Conservation (phyloP, 1,140 invertebrate species). For the Gonatopus flavifemur region DNA sequence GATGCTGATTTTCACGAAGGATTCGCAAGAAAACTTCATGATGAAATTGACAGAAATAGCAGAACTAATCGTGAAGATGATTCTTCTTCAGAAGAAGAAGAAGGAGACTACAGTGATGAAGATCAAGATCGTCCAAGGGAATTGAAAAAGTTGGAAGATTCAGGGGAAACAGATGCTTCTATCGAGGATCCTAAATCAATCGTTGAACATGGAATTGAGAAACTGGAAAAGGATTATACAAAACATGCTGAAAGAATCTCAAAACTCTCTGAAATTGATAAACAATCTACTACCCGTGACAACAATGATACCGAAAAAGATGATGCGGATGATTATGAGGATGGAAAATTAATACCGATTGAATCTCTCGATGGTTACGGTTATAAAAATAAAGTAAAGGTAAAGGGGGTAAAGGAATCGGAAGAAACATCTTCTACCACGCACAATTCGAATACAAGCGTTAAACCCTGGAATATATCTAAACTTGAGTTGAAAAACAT, state of each 20-base stretch:
- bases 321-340: conserved; percentile 14
- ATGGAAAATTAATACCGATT: too few relatives aligned
- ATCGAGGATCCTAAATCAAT: conserved; percentile 32
- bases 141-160: background rate
- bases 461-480: too few relatives aligned
- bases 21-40: conserved; percentile 41
- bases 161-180: conserved; percentile 11
- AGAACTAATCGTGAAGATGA: too few relatives aligned
- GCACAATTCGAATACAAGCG: too few relatives aligned
- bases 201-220: conserved; percentile 28
- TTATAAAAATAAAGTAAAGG: too few relatives aligned
- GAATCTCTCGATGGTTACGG: too few relatives aligned
- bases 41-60: conserved; percentile 9
- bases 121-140: conserved; percentile 5
- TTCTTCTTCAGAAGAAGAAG: conserved; percentile 7
- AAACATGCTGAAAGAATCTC: conserved; percentile 32
- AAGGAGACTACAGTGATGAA: conserved; percentile 14
- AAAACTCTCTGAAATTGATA: conserved; percentile 19
- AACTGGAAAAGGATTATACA: conserved; percentile 41
- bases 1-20: conserved; percentile 62
- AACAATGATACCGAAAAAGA: background rate
- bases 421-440: too few relatives aligned
- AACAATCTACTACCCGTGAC: background rate
- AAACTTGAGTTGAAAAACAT: too few relatives aligned
- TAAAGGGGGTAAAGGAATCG: too few relatives aligned